Evolutionary conservation across 2,888 invertebrate species (phyloP), one percentile per base, ranked within the genome.

Genomic region (Chrysina gloriosa): DNA sequence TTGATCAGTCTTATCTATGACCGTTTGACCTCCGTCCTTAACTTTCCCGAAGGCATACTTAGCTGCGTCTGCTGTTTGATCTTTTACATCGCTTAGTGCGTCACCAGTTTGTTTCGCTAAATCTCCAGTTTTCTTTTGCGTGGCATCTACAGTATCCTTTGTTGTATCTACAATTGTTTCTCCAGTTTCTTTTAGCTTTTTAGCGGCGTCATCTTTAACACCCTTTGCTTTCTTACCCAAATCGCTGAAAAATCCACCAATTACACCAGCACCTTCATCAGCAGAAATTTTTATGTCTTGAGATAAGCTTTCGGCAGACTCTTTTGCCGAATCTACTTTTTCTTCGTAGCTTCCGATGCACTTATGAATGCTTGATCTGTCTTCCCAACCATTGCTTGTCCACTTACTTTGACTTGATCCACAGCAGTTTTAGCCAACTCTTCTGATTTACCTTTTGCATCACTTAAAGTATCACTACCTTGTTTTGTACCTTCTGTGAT

Each of bases 181-280:
- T 9, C 23, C 52, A 11, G 31, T 48, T 16, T 29, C 23, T 66
- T 67, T 67, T n/a, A 50, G 42, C 45, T 61, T 63, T 16, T 73
- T 45, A 4, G 39, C 21, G 2, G 34, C 29, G 7, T 25, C 42
- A 42, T 45, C 65, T 54, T 65, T 39, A 19, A 25, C 29, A 16
- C 48, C 67, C 21, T 68, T 63, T 0, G 70, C 27, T 63, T 58
- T 73, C 72, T 66, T 71, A 16, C 29, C 63, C n/a, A 71, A 23
- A 11, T 71, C 74, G 25, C 75, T 75, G 23, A 77, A 69, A 4
- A 77, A 77, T 69, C 76, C 76, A 58, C 77, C 77, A 14, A 67
- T 66, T 45, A 70, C 69, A 16, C 52, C 52, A 11, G 65, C 42
- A 11, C 64, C 77, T 3, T 73, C 72, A 7, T 47, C 9, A 6